Evolutionary conservation across 2,113 vertebrate genomes (phyloP).

Genomic region (Furnarius figulus): DNA sequence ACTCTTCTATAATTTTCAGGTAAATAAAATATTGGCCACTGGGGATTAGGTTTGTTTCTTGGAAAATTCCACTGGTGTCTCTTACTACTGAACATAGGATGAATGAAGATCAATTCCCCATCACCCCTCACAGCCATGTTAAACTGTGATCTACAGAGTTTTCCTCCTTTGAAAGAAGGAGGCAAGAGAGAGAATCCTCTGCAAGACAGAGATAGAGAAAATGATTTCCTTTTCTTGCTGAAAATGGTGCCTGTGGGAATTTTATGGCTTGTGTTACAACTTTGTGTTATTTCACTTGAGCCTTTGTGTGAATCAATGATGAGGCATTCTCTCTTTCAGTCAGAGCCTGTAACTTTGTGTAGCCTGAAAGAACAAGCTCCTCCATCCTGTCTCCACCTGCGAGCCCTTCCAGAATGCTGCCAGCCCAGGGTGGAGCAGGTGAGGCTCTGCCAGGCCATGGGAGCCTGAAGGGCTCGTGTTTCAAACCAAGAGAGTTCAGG

Average conservation of each 20-base stretch:
- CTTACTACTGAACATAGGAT: neutral
- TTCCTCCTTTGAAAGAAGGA: neutral
- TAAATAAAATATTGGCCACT: neutral
- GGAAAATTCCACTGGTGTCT: neutral
- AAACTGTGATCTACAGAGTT: neutral
- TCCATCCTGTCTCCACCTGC: fast-evolving
- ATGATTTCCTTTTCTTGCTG: slow-evolving; percentile 10
- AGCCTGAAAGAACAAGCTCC: neutral
- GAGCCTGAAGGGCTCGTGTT: fast-evolving
- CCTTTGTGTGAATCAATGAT: neutral
- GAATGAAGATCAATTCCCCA: slow-evolving; percentile 33
- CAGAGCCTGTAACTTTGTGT: neutral
- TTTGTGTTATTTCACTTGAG: neutral
- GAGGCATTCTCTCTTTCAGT: neutral
- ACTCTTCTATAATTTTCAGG: neutral
- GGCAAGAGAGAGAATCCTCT: neutral
- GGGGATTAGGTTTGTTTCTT: neutral
- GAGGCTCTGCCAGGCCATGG: neutral
- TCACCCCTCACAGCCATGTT: neutral
- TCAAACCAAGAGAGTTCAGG: too few relatives aligned
- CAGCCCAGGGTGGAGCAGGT: fast-evolving
- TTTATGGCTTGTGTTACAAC: neutral
- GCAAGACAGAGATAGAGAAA: neutral
- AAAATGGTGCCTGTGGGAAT: slow-evolving; percentile 39
- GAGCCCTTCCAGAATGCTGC: neutral